phyloP scores from a whole-genome alignment of 1,140 invertebrate genomes.

The Rhopalosiphum maidis region DNA sequence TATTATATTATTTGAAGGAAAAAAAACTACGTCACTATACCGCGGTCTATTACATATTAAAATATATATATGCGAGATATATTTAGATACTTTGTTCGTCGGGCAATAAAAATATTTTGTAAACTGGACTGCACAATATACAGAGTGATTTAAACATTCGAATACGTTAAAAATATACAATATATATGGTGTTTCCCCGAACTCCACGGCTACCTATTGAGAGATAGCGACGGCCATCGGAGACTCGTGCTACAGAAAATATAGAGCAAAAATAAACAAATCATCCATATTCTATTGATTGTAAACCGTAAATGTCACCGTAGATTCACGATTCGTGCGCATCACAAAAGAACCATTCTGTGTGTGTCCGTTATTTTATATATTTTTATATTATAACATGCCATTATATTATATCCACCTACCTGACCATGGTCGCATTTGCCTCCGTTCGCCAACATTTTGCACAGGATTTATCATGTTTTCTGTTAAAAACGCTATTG shows the following conservation, averaged over 20 bases:
- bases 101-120: constrained; percentile 20
- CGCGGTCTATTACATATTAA: neutral
- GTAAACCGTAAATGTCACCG: neutral
- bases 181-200: neutral
- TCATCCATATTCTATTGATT: neutral
- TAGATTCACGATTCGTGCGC: neutral
- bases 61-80: neutral
- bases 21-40: constrained; percentile 1
- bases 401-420: neutral
- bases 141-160: neutral
- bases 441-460: neutral
- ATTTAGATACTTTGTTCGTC: neutral
- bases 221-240: neutral
- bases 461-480: neutral
- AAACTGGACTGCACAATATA: neutral
- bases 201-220: neutral
- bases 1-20: neutral
- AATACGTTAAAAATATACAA: too few species aligned
- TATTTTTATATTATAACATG: neutral
- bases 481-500: neutral
- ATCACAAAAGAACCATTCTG: neutral
- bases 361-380: neutral
- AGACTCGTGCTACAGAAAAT: neutral
- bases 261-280: neutral
- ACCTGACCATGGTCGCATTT: neutral